A percentile compares a stretch with the other conserved stretches of the same genome.
phyloP scores from a whole-genome alignment of 2,797 vertebrate genomes.

The Moxostoma hubbsi region DNA sequence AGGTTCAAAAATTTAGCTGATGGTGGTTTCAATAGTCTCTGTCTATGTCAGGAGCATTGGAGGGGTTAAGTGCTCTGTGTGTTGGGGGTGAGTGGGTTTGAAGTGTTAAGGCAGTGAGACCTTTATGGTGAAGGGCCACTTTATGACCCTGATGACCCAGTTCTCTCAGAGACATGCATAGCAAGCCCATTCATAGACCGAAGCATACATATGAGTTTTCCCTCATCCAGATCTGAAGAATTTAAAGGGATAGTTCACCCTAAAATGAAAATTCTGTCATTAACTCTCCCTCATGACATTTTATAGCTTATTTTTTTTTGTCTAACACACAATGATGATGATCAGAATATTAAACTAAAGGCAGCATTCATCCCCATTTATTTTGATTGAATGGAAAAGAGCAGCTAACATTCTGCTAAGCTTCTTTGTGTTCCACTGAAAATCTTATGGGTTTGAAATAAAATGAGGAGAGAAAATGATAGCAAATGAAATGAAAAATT shows the following conservation, averaged over 20 bases:
- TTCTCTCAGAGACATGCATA: neutral
- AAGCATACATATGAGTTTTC: neutral
- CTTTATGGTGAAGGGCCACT: slow-evolving; percentile 47
- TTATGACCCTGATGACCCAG: slow-evolving; percentile 9
- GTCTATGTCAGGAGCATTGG: slow-evolving; percentile 6
- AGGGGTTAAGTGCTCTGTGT: slow-evolving; percentile 37
- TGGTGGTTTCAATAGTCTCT: slow-evolving; percentile 49
- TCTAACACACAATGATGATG: too few species aligned
- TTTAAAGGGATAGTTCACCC: neutral
- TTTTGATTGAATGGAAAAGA: too few species aligned
- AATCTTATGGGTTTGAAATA: too few species aligned
- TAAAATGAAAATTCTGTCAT: too few species aligned
- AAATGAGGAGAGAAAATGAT: too few species aligned
- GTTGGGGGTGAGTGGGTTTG: slow-evolving; percentile 41
- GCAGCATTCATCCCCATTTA: too few species aligned
- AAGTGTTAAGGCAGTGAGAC: slow-evolving; percentile 44
- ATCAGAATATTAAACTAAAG: too few species aligned
- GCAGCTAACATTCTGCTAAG: too few species aligned
- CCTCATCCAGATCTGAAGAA: too few species aligned
- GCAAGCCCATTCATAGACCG: slow-evolving; percentile 15
- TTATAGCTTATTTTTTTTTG: too few species aligned
- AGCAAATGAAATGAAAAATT: slow-evolving; percentile 58
- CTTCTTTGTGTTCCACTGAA: too few species aligned
- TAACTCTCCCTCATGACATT: too few species aligned
- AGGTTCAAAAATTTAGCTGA: slow-evolving; percentile 14